Evolutionary conservation across 2,113 vertebrate species (phyloP).

Genomic region (Atrichornis clamosus): DNA sequence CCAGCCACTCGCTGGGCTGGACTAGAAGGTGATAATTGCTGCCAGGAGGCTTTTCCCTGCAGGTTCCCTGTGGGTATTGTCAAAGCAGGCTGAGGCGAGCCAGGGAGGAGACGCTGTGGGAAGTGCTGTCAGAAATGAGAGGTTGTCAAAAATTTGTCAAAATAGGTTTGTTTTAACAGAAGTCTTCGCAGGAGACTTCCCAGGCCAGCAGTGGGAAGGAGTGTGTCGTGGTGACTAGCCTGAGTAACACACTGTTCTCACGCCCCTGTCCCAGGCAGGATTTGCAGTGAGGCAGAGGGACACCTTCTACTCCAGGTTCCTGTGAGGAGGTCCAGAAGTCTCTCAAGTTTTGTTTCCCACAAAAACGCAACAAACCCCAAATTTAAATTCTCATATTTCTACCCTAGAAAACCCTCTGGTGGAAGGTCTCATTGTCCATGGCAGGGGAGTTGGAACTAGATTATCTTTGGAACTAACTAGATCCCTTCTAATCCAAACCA

Average conservation of each 20-base stretch:
- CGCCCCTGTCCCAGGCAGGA: neutral
- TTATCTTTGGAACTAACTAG: neutral
- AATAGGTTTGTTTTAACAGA: neutral
- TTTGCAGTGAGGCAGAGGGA: neutral
- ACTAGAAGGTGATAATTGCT: neutral
- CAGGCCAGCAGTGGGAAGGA: neutral
- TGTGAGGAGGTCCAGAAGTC: neutral
- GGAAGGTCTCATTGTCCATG: neutral
- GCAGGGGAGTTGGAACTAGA: neutral
- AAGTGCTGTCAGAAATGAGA: neutral
- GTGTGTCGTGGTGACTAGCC: neutral
- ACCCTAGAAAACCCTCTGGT: neutral
- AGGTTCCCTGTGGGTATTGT: neutral
- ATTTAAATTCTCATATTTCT: neutral
- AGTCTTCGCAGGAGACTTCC: neutral
- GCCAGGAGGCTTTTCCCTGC: neutral
- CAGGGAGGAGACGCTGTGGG: neutral
- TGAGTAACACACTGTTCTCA: neutral
- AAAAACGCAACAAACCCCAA: neutral
- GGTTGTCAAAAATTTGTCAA: neutral
- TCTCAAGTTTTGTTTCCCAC: neutral
- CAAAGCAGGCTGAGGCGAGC: neutral
- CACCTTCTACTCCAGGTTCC: neutral
- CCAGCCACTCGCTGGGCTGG: fast-evolving
- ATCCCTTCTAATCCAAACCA: neutral